Conservation (phyloP, 2,113 vertebrate genomes). For the Lepus europaeus region DNA sequence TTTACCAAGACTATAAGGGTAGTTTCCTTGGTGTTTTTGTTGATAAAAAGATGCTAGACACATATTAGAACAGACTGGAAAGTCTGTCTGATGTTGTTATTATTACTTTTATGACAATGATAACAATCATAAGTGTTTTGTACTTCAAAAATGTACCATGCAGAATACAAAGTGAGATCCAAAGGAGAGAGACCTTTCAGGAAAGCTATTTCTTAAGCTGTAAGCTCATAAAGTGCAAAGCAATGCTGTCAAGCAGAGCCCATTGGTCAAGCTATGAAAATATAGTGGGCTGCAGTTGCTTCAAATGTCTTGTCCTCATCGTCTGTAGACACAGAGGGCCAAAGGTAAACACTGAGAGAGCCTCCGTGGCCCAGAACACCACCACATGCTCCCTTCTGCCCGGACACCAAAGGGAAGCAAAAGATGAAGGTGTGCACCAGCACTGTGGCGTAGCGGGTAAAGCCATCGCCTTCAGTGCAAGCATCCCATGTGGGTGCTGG, state of each 20-base stretch:
- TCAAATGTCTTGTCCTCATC: background rate
- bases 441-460: too few relatives aligned
- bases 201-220: background rate
- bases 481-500: too few relatives aligned
- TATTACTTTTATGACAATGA: background rate
- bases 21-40: background rate
- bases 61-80: background rate
- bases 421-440: background rate
- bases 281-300: background rate
- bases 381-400: background rate
- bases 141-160: background rate
- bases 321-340: background rate
- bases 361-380: background rate
- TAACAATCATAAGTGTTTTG: background rate
- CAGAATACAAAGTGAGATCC: background rate
- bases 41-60: background rate
- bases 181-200: background rate
- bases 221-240: slow-evolving; percentile 18
- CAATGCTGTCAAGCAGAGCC: background rate
- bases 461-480: too few relatives aligned
- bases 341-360: background rate
- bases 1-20: background rate
- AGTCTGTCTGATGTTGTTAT: background rate
- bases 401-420: background rate
- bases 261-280: background rate